Evolutionary conservation across 2,797 vertebrate species (phyloP).

Genomic region (Chelmon rostratus): DNA sequence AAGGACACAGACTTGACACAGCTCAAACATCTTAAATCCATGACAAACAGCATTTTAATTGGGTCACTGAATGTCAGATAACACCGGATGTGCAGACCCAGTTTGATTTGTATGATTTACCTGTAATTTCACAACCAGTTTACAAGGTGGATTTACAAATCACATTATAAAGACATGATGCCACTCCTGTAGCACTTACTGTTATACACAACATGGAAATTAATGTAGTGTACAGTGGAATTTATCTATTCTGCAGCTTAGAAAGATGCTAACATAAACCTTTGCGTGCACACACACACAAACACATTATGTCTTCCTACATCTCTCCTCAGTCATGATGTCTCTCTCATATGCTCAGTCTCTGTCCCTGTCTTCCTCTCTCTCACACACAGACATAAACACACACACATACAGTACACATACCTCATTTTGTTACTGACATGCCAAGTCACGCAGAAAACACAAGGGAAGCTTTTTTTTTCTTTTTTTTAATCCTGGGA

Average conservation of each 20-base stretch:
- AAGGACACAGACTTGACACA: slow-evolving; percentile 24
- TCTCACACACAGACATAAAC: slow-evolving; percentile 13
- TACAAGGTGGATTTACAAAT: background rate
- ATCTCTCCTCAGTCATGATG: slow-evolving; percentile 34
- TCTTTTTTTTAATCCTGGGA: slow-evolving; percentile 45
- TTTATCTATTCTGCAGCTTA: background rate
- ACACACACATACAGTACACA: slow-evolving; percentile 26
- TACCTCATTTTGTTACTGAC: slow-evolving; percentile 58
- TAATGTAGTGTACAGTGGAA: background rate
- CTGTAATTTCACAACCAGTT: background rate
- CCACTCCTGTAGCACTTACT: background rate
- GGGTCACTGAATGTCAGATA: background rate
- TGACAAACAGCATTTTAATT: background rate
- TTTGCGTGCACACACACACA: slow-evolving; percentile 8
- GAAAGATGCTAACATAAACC: background rate
- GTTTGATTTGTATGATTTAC: slow-evolving; percentile 1
- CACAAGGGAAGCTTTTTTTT: slow-evolving; percentile 53
- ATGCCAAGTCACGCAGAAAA: slow-evolving; percentile 70
- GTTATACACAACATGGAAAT: background rate
- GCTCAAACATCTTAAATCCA: slow-evolving; percentile 17
- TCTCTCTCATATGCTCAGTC: slow-evolving; percentile 33
- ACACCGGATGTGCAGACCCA: background rate
- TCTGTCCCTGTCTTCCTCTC: slow-evolving; percentile 30
- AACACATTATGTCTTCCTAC: background rate
- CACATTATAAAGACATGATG: background rate